Evolutionary conservation across 2,888 invertebrate species (phyloP), one percentile per base, ranked within the genome.

Genomic region (Himalopsyche japonica): DNA sequence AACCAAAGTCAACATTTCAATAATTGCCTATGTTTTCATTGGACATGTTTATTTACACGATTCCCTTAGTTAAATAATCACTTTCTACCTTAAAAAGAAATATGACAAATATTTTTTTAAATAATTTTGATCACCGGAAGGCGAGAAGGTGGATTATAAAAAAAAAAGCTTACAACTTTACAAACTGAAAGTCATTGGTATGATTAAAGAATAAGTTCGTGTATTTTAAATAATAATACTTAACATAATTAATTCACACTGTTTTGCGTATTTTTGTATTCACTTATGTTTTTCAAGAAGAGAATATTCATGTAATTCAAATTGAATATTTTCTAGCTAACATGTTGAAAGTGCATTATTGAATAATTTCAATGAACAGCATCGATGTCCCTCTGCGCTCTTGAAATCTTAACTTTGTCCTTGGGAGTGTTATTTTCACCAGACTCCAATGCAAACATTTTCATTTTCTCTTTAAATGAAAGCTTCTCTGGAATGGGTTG

Each of bases 381-480:
- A 90, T 98, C 98, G 90, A 98, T 98, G 90, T 98, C 98, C 88
- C 98, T 94, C 91, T 99, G 98, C 82, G 98, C 98, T 88, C 97
- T 94, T 57, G 98, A 99, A 90, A 97, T 97, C 93, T 98, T 99
- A 84, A 98, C 96, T 93, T 98, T 98, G 90, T 98, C 98, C 91
- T 97, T 96, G 87, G 98, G 98, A 86, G 98, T 97, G 89, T 95
- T 94, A 88, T 96, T 95, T 89, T 98, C 98, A 70, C 99, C 99
- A 18, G 98, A 96, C 92, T 99, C 98, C 92, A 97, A 95, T 76
- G 99, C 99, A 93, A 99, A 99, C 97, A 99, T 98, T 92, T 98
- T 98, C 98, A 99, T 99, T 92, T 99, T 99, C 91, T 99, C 99
- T 90, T 98, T 96, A 92, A 99, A 99, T 84, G 97, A 97, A 86